A percentile compares a stretch with the other conserved stretches of the same genome.
Conservation (phyloP, 2,797 vertebrate genomes). For the Epinephelus awoara region DNA sequence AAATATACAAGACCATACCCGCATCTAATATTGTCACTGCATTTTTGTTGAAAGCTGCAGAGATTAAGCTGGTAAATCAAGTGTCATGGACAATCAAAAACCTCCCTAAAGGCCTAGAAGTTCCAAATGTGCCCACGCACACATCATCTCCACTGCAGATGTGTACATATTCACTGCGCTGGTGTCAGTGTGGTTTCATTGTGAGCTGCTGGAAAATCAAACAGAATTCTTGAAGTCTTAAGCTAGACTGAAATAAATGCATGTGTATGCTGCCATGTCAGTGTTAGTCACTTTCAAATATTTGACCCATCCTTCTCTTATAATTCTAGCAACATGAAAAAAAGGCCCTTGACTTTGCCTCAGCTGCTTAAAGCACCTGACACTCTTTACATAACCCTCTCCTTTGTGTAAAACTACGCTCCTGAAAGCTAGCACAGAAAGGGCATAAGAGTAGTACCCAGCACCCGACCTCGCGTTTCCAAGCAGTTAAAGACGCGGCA, state of each 20-base stretch:
- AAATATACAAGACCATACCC: slow-evolving; percentile 39
- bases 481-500: no score
- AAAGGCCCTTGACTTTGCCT: background rate
- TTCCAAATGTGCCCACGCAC: slow-evolving; percentile 17
- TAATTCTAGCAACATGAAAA: background rate
- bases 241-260: no score
- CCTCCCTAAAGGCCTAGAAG: slow-evolving; percentile 13
- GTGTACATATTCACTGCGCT: slow-evolving; percentile 1
- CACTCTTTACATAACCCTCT: background rate
- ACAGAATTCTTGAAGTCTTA: background rate
- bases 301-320: background rate
- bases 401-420: background rate
- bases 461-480: no score
- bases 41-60: slow-evolving; percentile 53
- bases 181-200: background rate
- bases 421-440: no score
- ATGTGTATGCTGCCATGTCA: no score
- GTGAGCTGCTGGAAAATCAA: background rate
- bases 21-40: slow-evolving; percentile 41
- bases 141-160: slow-evolving; percentile 23
- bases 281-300: no score
- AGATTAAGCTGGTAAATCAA: slow-evolving; percentile 44
- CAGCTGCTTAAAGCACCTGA: background rate
- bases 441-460: no score
- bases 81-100: slow-evolving; percentile 48